phyloP scores from a whole-genome alignment of 1,140 invertebrate genomes.

The Pantala flavescens region DNA sequence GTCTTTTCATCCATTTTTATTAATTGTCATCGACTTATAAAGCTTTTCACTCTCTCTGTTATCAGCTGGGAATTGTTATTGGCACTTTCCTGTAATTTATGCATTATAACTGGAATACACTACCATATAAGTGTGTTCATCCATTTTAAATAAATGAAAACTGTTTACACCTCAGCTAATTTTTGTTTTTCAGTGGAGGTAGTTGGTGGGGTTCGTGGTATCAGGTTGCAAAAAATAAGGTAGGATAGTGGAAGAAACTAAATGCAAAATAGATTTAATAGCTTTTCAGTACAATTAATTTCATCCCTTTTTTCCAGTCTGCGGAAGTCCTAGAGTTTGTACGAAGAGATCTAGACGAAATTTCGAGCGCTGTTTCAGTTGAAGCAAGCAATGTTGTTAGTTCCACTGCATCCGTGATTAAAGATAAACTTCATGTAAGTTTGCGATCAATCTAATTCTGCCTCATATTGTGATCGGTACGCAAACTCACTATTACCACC shows the following conservation, averaged over 20 bases:
- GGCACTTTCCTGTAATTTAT: neutral
- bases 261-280: neutral
- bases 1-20: neutral
- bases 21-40: neutral
- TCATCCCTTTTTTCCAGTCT: conserved; percentile 41
- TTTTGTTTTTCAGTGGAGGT: neutral
- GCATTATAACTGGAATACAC: neutral
- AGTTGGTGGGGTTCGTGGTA: neutral
- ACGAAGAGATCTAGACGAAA: conserved; percentile 62
- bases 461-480: neutral
- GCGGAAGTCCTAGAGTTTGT: conserved; percentile 61
- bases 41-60: neutral
- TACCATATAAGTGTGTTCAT: neutral
- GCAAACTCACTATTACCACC: conserved; percentile 14
- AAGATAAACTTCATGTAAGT: conserved; percentile 55
- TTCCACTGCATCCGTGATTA: conserved; percentile 48
- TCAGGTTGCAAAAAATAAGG: neutral
- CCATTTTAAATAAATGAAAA: neutral
- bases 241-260: neutral
- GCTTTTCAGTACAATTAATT: neutral
- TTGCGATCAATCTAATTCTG: neutral
- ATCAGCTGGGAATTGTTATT: neutral
- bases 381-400: conserved; percentile 54
- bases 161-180: neutral
- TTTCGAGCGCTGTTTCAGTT: conserved; percentile 54